Evolutionary conservation across 2,888 invertebrate species (phyloP), one percentile per base, ranked within the genome.

Genomic region (Leptopilina drosophilae): DNA sequence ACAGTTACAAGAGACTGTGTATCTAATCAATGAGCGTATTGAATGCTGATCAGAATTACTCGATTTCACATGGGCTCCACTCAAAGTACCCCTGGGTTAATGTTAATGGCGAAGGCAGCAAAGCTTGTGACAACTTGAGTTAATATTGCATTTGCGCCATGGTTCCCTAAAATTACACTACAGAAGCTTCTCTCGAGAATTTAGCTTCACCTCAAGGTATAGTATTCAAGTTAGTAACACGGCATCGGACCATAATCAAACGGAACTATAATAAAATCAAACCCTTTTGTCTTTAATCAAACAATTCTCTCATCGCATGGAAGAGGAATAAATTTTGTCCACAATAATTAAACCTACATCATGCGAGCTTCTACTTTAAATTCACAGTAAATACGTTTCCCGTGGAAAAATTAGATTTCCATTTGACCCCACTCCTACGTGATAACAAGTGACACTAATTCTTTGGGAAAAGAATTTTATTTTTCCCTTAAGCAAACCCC

Each of bases 21-120:
- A 49, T 49, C 9, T 49, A 49, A 49, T 49, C 9, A 49, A 49
- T 49, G 49, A n/a, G 53, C 53, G 12, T n/a, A 12, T 12, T 12
- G 14, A 20, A 46, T 69, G 4, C 53, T 53, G 33, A 33, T 49
- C 53, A 49, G 14, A 69, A 20, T 69, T 53, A 69, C 69, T 69
- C 26, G 53, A 69, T 53, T 69, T 49, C 69, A 69, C 53, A 9
- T 69, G 20, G 26, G 8, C 12, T 14, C 53, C 14, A 8, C 69
- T 69, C 69, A 69, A 69, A 53, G 69, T 69, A 33, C 53, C 53
- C 20, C 9, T 26, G 69, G 9, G 62, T 62, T 62, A 62, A 62
- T 62, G 62, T 69, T 69, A 53, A 69, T 69, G 69, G 53, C 53
- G 26, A 8, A 26, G 53, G 26, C 26, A 69, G 53, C 53, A 49